Percentiles rank a stretch among this genome's conserved stretches.
phyloP scores from a whole-genome alignment of 2,113 vertebrate species.

The Spea bombifrons region DNA sequence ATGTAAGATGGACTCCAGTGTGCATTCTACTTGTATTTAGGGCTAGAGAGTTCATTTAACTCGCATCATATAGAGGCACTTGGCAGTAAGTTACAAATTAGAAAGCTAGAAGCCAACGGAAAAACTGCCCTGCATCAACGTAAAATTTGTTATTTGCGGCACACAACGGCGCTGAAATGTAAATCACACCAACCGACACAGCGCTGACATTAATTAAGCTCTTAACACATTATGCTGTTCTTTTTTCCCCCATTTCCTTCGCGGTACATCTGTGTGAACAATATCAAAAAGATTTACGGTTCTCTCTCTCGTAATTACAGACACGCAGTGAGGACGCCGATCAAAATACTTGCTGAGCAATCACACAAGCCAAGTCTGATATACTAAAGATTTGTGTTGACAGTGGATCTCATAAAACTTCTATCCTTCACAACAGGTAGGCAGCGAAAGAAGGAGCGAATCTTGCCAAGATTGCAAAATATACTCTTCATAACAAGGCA shows the following conservation, averaged over 20 bases:
- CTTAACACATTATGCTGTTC: slow-evolving; percentile 76
- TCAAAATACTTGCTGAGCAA: slow-evolving; percentile 84
- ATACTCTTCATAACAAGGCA: too few species aligned
- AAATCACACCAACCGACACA: slow-evolving; percentile 72
- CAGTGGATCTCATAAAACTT: slow-evolving; percentile 72
- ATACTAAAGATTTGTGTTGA: slow-evolving; percentile 72
- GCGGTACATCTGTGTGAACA: slow-evolving; percentile 81
- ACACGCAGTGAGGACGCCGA: slow-evolving; percentile 71
- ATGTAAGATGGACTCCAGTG: too few species aligned
- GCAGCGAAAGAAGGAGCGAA: neutral
- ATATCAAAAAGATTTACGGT: slow-evolving; percentile 79
- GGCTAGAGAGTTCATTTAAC: too few species aligned
- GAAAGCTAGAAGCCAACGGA: neutral
- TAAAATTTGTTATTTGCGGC: slow-evolving; percentile 51
- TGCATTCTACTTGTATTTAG: too few species aligned
- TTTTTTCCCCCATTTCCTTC: slow-evolving; percentile 63
- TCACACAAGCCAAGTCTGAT: slow-evolving; percentile 63
- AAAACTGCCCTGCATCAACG: neutral
- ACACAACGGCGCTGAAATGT: slow-evolving; percentile 59
- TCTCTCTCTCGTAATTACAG: slow-evolving; percentile 80
- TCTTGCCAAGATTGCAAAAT: too few species aligned
- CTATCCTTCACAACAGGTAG: neutral
- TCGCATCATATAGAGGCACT: too few species aligned
- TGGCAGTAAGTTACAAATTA: neutral
- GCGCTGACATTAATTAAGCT: slow-evolving; percentile 81